These are phyloP conservation scores for Chascanopsetta lugubris DNA, from an alignment of 2,113 vertebrate genomes.

Conservation along the genomic window DNA sequence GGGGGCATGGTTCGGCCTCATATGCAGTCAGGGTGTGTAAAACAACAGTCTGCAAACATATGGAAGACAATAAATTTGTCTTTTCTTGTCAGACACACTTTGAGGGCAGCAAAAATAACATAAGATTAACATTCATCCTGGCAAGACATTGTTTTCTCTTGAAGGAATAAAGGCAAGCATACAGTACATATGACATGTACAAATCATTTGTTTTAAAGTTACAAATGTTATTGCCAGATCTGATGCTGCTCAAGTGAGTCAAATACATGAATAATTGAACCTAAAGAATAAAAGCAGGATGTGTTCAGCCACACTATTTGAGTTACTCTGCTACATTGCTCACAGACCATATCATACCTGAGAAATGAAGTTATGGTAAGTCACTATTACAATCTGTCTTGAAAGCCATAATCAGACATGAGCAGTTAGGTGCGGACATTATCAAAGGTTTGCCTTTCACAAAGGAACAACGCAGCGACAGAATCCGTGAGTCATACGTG, in stretches of 20 bases:
- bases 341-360: conserved; percentile 64
- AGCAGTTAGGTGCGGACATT: background rate
- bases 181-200: conserved; percentile 24
- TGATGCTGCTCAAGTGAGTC: conserved; percentile 54
- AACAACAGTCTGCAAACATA: conserved; percentile 23
- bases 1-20: no score
- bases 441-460: background rate
- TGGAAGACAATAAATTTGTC: conserved; percentile 1
- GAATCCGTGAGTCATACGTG: background rate
- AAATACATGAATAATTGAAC: conserved; percentile 69
- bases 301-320: conserved; percentile 58
- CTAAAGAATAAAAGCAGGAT: conserved; percentile 64
- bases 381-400: conserved; percentile 46
- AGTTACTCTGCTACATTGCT: conserved; percentile 52
- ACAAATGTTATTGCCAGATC: conserved; percentile 34
- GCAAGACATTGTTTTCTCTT: background rate
- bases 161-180: conserved; percentile 37
- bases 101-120: conserved; percentile 10
- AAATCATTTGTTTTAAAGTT: conserved; percentile 52
- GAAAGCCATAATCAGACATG: no score
- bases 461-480: background rate
- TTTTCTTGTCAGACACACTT: conserved; percentile 16
- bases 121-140: conserved; percentile 3
- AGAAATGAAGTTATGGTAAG: conserved; percentile 64
- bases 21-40: conserved; percentile 31